A percentile compares a stretch with the other conserved stretches of the same genome.
phyloP scores from a whole-genome alignment of 64 coral and sea anemone genomes.

The Trachythela sp. region DNA sequence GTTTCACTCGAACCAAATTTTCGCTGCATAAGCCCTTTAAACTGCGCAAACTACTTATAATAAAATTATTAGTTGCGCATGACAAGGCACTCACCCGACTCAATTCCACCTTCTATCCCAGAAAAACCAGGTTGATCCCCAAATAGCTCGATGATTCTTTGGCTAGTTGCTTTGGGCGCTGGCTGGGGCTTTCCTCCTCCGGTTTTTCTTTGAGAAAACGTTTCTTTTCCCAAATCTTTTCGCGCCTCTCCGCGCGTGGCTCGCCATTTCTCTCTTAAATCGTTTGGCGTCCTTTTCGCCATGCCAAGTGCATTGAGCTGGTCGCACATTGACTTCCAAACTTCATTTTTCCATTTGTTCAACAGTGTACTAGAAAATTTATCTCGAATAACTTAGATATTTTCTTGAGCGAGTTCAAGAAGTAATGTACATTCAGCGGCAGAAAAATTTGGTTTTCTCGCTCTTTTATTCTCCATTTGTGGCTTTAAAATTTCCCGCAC shows the following conservation, averaged over 20 bases:
- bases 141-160: background rate
- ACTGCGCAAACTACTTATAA: background rate
- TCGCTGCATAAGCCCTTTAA: no score
- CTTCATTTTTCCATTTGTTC: background rate
- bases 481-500: background rate
- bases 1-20: no score
- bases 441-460: no score
- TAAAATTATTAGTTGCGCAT: background rate
- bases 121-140: background rate
- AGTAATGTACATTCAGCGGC: no score
- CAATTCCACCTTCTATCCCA: background rate
- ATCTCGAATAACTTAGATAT: no score
- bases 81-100: background rate
- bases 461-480: background rate
- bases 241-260: background rate
- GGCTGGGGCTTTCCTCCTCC: background rate
- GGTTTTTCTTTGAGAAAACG: background rate
- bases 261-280: background rate
- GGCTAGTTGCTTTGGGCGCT: background rate
- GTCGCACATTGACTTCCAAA: background rate
- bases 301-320: background rate
- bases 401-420: no score
- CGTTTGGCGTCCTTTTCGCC: background rate
- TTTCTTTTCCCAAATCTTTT: background rate
- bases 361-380: no score